phyloP scores from a whole-genome alignment of 2,113 vertebrate species.

The Campylorhamphus procurvoides region DNA sequence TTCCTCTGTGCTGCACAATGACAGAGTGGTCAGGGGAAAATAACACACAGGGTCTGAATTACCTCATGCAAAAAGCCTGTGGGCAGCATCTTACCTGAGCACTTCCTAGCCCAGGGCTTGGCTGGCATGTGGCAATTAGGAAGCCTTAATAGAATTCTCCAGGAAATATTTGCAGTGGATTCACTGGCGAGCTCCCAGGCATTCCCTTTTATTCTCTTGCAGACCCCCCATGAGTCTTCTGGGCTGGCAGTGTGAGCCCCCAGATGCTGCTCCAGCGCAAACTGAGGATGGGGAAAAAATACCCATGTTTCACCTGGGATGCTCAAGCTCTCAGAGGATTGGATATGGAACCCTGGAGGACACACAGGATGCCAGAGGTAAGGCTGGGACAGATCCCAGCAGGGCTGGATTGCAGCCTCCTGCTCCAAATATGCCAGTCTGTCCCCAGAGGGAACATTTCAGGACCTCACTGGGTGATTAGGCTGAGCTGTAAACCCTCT shows the following conservation, averaged over 20 bases:
- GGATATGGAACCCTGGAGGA: neutral
- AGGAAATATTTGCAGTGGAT: neutral
- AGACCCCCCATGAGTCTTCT: neutral
- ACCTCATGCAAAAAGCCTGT: neutral
- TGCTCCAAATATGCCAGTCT: neutral
- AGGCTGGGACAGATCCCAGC: neutral
- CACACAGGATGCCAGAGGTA: neutral
- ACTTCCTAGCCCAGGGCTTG: neutral
- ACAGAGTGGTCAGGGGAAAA: rapidly evolving
- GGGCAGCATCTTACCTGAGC: neutral
- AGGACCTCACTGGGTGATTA: neutral
- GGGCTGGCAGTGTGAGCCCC: rapidly evolving
- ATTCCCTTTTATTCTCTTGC: neutral
- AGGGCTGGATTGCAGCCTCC: neutral
- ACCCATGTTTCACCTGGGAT: rapidly evolving
- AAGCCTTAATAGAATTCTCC: neutral
- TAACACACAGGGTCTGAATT: neutral
- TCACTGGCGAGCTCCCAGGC: rapidly evolving
- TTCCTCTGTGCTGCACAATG: rapidly evolving
- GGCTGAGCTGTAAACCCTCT: neutral
- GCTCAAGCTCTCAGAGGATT: neutral
- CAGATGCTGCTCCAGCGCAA: neutral
- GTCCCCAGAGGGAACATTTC: neutral
- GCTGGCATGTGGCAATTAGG: neutral
- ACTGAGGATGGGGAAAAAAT: neutral